These are phyloP conservation scores for Archocentrus centrarchus DNA, from an alignment of 2,113 vertebrate genomes.

Conservation along the genomic window DNA sequence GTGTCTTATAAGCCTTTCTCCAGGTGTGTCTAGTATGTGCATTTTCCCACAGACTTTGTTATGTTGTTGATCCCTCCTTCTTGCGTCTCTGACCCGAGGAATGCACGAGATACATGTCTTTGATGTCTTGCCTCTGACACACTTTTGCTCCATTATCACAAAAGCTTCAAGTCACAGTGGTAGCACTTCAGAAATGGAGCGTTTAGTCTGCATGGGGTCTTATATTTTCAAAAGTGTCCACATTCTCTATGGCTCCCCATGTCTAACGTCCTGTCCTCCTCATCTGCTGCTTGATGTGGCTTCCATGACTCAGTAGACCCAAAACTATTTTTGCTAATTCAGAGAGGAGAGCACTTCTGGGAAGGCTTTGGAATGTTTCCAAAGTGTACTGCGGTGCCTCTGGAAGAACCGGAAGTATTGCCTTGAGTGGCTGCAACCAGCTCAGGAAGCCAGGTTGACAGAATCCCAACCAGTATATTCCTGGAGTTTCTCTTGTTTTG, in stretches of 20 bases:
- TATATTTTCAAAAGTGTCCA: neutral
- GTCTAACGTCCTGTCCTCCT: neutral
- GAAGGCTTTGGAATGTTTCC: neutral
- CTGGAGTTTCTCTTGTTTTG: neutral
- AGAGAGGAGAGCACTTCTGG: neutral
- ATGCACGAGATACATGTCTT: neutral
- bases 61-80: neutral
- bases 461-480: neutral
- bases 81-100: neutral
- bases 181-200: neutral
- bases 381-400: neutral
- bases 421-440: neutral
- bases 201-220: neutral
- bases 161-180: neutral
- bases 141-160: neutral
- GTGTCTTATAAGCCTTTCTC: neutral
- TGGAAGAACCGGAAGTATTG: neutral
- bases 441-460: neutral
- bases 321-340: neutral
- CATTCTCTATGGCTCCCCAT: neutral
- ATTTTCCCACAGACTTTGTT: neutral
- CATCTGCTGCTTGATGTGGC: neutral
- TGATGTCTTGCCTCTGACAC: conserved; percentile 4
- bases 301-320: neutral
- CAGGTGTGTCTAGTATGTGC: neutral